phyloP scores from a whole-genome alignment of 1,140 invertebrate genomes.

The Drosophila willistoni region DNA sequence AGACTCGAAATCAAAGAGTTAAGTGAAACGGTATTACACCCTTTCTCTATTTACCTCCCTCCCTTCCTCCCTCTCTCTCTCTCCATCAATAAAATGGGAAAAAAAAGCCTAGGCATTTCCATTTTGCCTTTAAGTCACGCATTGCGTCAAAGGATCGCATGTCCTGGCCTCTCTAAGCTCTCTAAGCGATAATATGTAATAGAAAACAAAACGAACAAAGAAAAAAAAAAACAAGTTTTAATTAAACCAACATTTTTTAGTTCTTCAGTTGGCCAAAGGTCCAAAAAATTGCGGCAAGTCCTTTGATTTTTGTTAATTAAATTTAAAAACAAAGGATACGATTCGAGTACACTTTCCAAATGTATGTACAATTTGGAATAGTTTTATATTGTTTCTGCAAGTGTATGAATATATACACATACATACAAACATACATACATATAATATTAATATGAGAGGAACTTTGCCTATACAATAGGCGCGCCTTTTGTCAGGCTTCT shows the following conservation, averaged over 20 bases:
- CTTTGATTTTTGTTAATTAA: conserved; percentile 13
- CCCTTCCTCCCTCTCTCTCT: no score
- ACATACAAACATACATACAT: neutral
- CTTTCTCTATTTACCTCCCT: neutral
- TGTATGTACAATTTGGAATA: neutral
- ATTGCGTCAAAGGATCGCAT: no score
- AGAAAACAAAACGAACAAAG: neutral
- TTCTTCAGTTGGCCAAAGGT: no score
- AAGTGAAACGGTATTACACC: neutral
- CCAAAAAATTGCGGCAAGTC: neutral
- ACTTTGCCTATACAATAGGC: conserved; percentile 9
- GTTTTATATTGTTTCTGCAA: neutral
- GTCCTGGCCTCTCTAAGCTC: no score
- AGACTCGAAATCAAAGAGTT: conserved; percentile 15
- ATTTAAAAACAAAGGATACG: neutral
- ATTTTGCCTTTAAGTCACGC: neutral
- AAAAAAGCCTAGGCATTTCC: no score
- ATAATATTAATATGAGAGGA: neutral
- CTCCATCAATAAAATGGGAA: no score
- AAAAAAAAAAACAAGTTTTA: conserved; percentile 3
- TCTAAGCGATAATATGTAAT: no score
- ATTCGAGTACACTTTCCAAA: no score
- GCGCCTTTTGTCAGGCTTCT: conserved; percentile 24
- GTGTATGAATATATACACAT: neutral
- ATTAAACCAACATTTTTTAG: neutral